Evolutionary conservation across 1,140 invertebrate species (phyloP), one percentile per base, ranked within the genome.

Genomic region (Nasonia longicornis): DNA sequence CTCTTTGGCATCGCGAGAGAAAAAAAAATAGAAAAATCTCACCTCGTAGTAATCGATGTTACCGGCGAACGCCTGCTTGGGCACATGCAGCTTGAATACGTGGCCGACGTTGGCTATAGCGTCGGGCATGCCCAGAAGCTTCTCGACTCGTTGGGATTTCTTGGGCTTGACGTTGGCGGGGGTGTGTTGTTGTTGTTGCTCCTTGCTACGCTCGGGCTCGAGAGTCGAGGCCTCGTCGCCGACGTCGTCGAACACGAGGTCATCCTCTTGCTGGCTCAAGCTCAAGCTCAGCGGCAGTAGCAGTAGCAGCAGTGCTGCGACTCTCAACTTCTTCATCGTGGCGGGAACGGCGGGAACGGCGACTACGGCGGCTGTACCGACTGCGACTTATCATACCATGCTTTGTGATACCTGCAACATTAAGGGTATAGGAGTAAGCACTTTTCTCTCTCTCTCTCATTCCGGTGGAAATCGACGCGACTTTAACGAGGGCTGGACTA

Each of bases 11-110:
- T 63, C 14, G 66, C 66, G 66, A 29, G 26, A 69, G 66, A 29
- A 42, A 52, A 77, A 26, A 29, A 63, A 77, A 69, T 52, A 10
- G 4, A 42, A 35, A 63, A 75, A 75, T 58, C 86, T 88, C 84
- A 92, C 91, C 88, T 92, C 88, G 82, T 90, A 92, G 83, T 87
- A 87, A 77, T 90, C 87, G 10, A 92, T 86, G 78, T 85, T 84
- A 8, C 91, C 91, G 35, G 84, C 83, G 84, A 92, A 91, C 2
- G 91, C 87, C 72, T 92, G 88, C 38, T 87, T 87, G 8, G 91
- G 90, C 42, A 92, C 88, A 72, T 87, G 88, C 31, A 92, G 85
- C 70, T 87, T 89, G 79, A 92, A 91, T 52, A 91, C 85, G 77
- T 90, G 89, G 8, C 92, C 92, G 8, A 88, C 88, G 2, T 85